Evolutionary conservation across 2,113 vertebrate species (phyloP).

Genomic region (Ptilonorhynchus violaceus): DNA sequence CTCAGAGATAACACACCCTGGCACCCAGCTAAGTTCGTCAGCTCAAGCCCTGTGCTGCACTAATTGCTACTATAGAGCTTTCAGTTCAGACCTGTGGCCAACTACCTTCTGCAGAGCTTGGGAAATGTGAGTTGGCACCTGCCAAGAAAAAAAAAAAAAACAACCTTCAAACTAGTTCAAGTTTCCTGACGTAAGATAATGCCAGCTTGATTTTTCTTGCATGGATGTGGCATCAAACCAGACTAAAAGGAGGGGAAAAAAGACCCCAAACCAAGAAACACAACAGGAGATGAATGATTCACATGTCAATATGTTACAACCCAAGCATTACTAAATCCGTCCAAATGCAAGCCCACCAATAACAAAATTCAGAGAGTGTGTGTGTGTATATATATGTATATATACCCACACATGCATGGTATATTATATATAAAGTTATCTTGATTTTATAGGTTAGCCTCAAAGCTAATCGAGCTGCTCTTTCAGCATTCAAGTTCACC

Average conservation of each 20-base stretch:
- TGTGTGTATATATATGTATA: fast-evolving
- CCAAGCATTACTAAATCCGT: neutral
- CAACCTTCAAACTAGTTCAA: neutral
- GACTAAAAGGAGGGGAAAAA: neutral
- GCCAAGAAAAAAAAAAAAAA: neutral
- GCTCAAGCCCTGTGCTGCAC: neutral
- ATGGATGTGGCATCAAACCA: neutral
- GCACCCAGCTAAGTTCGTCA: neutral
- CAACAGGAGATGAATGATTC: neutral
- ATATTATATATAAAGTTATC: neutral
- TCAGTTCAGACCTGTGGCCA: neutral
- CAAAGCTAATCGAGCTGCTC: neutral
- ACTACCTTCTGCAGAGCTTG: neutral
- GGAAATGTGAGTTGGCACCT: neutral
- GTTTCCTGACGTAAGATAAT: neutral
- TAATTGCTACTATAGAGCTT: neutral
- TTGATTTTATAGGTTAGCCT: neutral
- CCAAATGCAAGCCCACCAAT: neutral
- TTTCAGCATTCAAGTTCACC: neutral
- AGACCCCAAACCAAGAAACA: neutral
- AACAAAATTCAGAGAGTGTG: neutral
- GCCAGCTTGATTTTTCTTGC: neutral
- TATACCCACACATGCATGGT: fast-evolving
- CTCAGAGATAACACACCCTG: neutral
- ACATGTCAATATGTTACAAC: neutral